Base-by-base conservation (phyloP, 1,140 invertebrate genomes). In the Lerema accius region DNA sequence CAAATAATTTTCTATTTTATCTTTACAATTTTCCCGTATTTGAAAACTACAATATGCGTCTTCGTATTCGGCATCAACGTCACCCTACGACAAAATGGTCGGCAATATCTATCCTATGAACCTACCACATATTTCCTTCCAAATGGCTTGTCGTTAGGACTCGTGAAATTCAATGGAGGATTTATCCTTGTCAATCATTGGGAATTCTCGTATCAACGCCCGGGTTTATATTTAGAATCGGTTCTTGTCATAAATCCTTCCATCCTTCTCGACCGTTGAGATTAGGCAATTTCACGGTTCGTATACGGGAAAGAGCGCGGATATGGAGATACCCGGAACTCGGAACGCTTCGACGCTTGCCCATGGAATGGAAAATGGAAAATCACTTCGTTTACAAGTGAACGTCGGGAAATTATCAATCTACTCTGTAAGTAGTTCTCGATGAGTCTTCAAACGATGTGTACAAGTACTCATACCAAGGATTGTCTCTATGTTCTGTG, bases 271-370 rank as follows among this genome's bases (percentile, higher is more conserved):
- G 49, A 28, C 14, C 49, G 26, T 45, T 66, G 48, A 61, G 49
- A 61, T 66, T 66, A 66, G 56, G 28, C 59, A 48, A 65, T 65
- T 65, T 60, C 56, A 60, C 49, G 39, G 28, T 26, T 32, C 42
- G 19, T 43, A 10, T 19, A 32, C n/a, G n/a, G n/a, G n/a, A n/a
- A n/a, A n/a, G n/a, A n/a, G 14, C 37, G 28, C 55, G 51, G 51
- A 55, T 55, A 55, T 55, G 23, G 43, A 43, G 13, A 16, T 55
- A n/a, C 16, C 16, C 15, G 7, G 9, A 28, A 28, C 16, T 11
- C 15, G 7, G 9, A 28, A 28, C 39, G 51, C 37, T 55, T 43
- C 23, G 23, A 11, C 15, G 39, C 39, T 28, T 17, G 17, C 23
- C 39, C 9, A 42, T 55, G 39, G 39, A 43, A 10, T n/a, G 51